These are phyloP conservation scores for Pseudorectes ferrugineus DNA, from an alignment of 2,113 vertebrate species.

Conservation along the genomic window DNA sequence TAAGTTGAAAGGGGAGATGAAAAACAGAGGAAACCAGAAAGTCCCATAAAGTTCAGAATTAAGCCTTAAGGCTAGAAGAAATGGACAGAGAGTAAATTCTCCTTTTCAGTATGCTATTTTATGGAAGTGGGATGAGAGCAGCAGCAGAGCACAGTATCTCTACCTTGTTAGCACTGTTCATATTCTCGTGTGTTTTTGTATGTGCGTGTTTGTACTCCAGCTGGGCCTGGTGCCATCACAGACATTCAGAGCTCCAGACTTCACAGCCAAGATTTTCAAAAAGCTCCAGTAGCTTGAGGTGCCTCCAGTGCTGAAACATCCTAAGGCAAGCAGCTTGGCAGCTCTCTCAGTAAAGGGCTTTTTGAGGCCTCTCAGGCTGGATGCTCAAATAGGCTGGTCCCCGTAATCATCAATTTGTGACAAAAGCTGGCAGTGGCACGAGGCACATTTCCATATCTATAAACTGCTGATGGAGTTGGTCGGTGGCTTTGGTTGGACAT, in stretches of 20 bases:
- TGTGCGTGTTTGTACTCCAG: background rate
- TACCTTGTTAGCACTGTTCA: background rate
- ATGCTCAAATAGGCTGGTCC: background rate
- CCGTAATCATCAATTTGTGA: background rate
- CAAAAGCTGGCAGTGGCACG: background rate
- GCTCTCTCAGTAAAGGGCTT: background rate
- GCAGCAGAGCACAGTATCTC: background rate
- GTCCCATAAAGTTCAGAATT: constrained; percentile 14
- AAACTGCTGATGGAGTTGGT: background rate
- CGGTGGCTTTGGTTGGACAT: background rate
- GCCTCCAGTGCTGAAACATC: background rate
- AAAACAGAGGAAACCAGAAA: background rate
- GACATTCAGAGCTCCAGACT: constrained; percentile 2
- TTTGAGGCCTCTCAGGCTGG: background rate
- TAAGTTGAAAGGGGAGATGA: background rate
- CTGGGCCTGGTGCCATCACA: constrained; percentile 5
- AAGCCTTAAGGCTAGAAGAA: constrained; percentile 14
- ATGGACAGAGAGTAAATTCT: background rate
- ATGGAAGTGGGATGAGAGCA: background rate
- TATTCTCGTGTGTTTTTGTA: background rate
- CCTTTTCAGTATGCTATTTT: background rate
- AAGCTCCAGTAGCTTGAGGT: background rate
- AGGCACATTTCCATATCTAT: background rate
- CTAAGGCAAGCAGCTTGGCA: background rate
- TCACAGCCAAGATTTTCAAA: constrained; percentile 16